Base-by-base conservation (phyloP, 1,140 invertebrate genomes). In the Saccostrea glomerata region DNA sequence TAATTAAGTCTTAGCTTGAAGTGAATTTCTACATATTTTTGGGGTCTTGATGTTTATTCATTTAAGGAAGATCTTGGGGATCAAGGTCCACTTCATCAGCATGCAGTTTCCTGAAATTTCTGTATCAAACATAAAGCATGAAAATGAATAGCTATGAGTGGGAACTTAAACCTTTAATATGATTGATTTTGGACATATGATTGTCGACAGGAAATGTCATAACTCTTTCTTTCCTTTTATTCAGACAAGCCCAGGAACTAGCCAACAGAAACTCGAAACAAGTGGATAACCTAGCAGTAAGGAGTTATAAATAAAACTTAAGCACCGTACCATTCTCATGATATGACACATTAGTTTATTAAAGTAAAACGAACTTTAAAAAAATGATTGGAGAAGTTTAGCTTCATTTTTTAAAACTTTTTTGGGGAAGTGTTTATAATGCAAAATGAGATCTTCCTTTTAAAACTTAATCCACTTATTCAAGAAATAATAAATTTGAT, bases 191-290 rank as follows among this genome's bases (percentile, higher is more conserved):
- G 5, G 47, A 6, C 47, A 47, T 47, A 47, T 47, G n/a, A 63
- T n/a, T 23, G 12, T 54, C 9, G 47, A 47, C 63, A 40, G 47
- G 47, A 47, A 20, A 23, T 15, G 7, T 36, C 15, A 15, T 25
- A 82, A 82, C 40, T 82, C 1, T 6, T 6, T 82, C 15, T n/a
- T 84, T 54, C 40, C n/a, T 56, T 36, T 85, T 82, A 47, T 92
- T 84, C 91, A 94, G 94, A 86, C 93, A 94, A 92, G 92, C 94
- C 77, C 92, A 94, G 83, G 93, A 94, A 87, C 83, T 94, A 66
- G 93, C 94, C 17, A 91, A 91, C 7, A 92, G 87, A 83, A 94
- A 94, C 88, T 82, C 90, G 15, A 87, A 73, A 66, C 93, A 94
- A 91, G 90, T 94, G 5, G 94, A 95, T 56, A 91, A 86, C 82